Base-by-base conservation (phyloP, 2,888 invertebrate species). In the Chirona hameri region DNA sequence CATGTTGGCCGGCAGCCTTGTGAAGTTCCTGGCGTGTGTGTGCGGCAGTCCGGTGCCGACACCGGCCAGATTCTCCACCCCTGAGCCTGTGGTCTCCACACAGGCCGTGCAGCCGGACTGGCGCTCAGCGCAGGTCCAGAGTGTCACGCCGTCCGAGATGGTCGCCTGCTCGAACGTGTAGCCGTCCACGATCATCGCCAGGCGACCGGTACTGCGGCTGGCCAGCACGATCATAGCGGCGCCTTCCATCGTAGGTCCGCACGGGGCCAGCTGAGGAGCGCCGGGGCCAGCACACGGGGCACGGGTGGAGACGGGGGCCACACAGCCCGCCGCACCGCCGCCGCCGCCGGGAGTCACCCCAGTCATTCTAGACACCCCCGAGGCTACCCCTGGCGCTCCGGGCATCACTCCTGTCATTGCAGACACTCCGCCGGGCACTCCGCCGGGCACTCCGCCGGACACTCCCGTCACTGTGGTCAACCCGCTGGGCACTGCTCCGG, bases 21-120 rank as follows among this genome's bases (percentile, higher is more conserved):
- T 24, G 46, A n/a, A 24, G 46, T 46, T 76, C 21, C 76, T 18
- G 39, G 76, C 39, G 76, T 76, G 76, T 10, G 39, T 46, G 76
- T 76, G 76, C 21, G 76, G 76, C 76, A 76, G 76, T 10, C 76
- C 76, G 3, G 76, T 46, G 39, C 76, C 76, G 1, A 76, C 46
- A 7, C 76, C 76, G 12, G 76, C 24, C 46, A 76, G 46, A 12
- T 21, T 76, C 24, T 46, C 21, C 39, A 46, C 39, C 10, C 39
- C 18, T 4, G 76, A 39, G 39, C 76, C 76, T 0, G 76, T 76
- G 9, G 76, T 76, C 76, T 76, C 76, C 10, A 76, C 76, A 21
- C 39, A 24, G 21, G 76, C 76, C 39, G 76, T 12, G 46, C 76
- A 76, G 9, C 76, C 39, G 24, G 39, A 39, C 9, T n/a, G n/a